These are phyloP conservation scores for Austrolebias charrua DNA, from an alignment of 2,797 vertebrate genomes.

Conservation along the genomic window DNA sequence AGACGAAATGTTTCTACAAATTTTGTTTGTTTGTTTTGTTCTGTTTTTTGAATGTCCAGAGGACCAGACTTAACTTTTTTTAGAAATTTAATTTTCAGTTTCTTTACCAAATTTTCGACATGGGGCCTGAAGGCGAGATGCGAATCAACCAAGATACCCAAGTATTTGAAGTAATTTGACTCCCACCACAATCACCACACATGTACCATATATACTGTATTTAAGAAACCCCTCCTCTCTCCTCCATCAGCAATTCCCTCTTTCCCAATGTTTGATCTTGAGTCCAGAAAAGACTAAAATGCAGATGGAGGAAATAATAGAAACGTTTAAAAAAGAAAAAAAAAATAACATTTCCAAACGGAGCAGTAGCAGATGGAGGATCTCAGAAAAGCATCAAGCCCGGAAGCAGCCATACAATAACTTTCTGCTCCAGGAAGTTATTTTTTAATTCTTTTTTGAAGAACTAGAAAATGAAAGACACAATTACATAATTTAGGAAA, in stretches of 20 bases:
- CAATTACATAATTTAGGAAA: too few species aligned
- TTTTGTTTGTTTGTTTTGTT: too few species aligned
- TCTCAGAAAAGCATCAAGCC: constrained; percentile 9
- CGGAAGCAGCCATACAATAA: not conserved
- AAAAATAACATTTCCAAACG: not conserved
- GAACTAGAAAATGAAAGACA: too few species aligned
- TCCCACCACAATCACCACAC: not conserved
- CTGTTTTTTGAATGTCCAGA: too few species aligned
- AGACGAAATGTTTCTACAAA: too few species aligned
- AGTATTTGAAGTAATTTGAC: constrained; percentile 17
- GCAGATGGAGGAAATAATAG: not conserved
- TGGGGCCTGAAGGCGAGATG: too few species aligned
- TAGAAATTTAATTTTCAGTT: too few species aligned
- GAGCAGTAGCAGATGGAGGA: constrained; percentile 24
- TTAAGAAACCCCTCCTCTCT: not conserved
- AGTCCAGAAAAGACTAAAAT: constrained; percentile 4
- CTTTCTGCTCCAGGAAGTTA: constrained; percentile 16
- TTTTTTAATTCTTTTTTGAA: too few species aligned
- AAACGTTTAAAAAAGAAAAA: constrained; percentile 10
- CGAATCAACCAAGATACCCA: too few species aligned
- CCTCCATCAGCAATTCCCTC: not conserved
- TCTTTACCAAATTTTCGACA: too few species aligned
- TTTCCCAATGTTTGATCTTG: constrained; percentile 13
- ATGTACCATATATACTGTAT: not conserved
- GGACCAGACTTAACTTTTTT: too few species aligned